A percentile compares a stretch with the other conserved stretches of the same genome.
phyloP scores from a whole-genome alignment of 2,113 vertebrate genomes.

The Poicephalus gulielmi region DNA sequence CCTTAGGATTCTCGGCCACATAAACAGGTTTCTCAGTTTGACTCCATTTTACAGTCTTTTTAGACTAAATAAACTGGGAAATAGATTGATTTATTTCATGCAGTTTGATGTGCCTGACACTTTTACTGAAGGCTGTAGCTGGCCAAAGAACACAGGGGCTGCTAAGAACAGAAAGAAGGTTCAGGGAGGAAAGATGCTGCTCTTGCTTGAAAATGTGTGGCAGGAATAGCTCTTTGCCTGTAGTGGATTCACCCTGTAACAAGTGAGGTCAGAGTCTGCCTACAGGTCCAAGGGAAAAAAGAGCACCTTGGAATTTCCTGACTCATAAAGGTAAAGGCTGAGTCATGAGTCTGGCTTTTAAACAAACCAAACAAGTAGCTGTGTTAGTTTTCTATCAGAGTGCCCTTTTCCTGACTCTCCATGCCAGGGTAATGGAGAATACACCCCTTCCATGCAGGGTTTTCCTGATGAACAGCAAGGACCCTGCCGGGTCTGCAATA shows the following conservation, averaged over 20 bases:
- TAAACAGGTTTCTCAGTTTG: not conserved
- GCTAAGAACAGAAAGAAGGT: not conserved
- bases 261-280: conserved; percentile 6
- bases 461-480: not conserved
- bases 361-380: not conserved
- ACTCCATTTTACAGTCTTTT: not conserved
- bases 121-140: not conserved
- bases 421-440: not conserved
- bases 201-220: not conserved
- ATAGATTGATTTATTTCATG: conserved; percentile 1
- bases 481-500: accelerated
- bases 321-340: not conserved
- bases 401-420: not conserved
- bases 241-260: not conserved
- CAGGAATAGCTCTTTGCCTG: not conserved
- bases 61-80: conserved; percentile 17
- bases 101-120: not conserved
- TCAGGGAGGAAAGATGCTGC: not conserved
- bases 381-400: not conserved
- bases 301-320: not conserved
- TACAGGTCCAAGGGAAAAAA: not conserved
- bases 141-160: not conserved
- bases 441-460: not conserved
- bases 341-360: not conserved
- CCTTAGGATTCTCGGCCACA: not conserved